phyloP scores from a whole-genome alignment of 1,140 invertebrate genomes.

The Zaprionus ornatus region DNA sequence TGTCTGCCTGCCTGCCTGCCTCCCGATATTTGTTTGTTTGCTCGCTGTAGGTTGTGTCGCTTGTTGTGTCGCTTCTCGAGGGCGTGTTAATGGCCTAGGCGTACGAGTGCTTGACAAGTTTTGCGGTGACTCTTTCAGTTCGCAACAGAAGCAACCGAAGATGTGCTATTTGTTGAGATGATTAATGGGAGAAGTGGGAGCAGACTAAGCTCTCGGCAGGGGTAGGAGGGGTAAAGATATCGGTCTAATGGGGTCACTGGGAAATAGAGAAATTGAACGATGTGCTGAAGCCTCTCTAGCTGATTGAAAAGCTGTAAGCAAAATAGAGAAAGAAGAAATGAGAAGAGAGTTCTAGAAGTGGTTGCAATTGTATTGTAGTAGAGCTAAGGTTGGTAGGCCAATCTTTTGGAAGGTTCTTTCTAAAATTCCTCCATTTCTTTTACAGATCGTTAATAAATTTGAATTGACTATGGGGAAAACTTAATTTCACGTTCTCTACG shows the following conservation, averaged over 20 bases:
- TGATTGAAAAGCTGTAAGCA: conserved; percentile 6
- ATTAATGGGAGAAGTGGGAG: conserved; percentile 52
- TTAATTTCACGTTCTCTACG: conserved; percentile 43
- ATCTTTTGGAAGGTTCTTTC: not conserved
- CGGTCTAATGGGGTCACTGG: conserved; percentile 7
- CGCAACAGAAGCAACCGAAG: conserved; percentile 15
- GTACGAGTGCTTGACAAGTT: conserved; percentile 67
- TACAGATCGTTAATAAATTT: conserved; percentile 49
- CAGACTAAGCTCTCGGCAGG: not conserved
- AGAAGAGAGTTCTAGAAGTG: not conserved
- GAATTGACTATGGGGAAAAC: conserved; percentile 49
- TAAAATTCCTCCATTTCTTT: not conserved
- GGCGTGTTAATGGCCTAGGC: conserved; percentile 76
- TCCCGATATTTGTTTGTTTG: conserved; percentile 48
- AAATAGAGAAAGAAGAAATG: not conserved
- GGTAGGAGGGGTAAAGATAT: not conserved
- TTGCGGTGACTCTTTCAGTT: conserved; percentile 60
- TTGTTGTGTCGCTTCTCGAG: conserved; percentile 43
- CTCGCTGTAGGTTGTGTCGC: conserved; percentile 15
- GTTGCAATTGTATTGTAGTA: not conserved
- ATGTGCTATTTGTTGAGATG: conserved; percentile 61
- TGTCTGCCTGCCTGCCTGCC: conserved; percentile 28
- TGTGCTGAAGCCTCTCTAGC: not conserved
- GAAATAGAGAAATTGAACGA: conserved; percentile 17
- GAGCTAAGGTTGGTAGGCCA: not conserved